phyloP scores from a whole-genome alignment of 2,797 vertebrate species.

The Todus mexicanus region DNA sequence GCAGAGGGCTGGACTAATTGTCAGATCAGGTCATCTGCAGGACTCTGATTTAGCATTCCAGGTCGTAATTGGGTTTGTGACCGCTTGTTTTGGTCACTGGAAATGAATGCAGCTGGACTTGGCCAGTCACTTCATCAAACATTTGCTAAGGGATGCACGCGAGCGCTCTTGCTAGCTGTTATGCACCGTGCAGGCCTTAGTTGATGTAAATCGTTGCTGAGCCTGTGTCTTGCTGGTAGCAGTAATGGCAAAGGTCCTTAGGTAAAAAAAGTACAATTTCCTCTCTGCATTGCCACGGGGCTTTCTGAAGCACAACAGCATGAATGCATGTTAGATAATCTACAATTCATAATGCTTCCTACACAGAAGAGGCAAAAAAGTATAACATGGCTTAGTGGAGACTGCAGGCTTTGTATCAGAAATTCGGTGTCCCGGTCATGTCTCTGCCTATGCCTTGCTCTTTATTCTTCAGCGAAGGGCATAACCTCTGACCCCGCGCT shows the following conservation, averaged over 20 bases:
- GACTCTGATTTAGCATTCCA: neutral
- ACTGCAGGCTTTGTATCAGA: neutral
- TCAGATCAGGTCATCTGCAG: neutral
- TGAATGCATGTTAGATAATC: neutral
- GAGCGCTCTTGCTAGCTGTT: neutral
- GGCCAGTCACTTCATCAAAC: neutral
- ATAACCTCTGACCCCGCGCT: neutral
- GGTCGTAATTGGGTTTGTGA: neutral
- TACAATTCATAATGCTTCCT: neutral
- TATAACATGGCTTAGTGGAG: neutral
- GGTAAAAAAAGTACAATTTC: neutral
- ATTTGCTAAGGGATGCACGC: neutral
- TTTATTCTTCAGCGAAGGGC: neutral
- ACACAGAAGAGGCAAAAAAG: neutral
- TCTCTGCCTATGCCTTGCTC: neutral
- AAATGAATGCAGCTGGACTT: conserved; percentile 23
- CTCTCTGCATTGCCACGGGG: neutral
- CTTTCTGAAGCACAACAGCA: neutral
- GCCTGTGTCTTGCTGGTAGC: neutral
- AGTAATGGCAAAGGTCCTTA: neutral
- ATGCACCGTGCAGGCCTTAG: neutral
- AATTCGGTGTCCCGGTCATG: fast-evolving
- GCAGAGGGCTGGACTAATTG: neutral
- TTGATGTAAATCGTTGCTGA: neutral
- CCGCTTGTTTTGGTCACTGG: neutral